Evolutionary conservation across 2,888 invertebrate genomes (phyloP), one percentile per base, ranked within the genome.

Genomic region (Agapetus fuscipes): DNA sequence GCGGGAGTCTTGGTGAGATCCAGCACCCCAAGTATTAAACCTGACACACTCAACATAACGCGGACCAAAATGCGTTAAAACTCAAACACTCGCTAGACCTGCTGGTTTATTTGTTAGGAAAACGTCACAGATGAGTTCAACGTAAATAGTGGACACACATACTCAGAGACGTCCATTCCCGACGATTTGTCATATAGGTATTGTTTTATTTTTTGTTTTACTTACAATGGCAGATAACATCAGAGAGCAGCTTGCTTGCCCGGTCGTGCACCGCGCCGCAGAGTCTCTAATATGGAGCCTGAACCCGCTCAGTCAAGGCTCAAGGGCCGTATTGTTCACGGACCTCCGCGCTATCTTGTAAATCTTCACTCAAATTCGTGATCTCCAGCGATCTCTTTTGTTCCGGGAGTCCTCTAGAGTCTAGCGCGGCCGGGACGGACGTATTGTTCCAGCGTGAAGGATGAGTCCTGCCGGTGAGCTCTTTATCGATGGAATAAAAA

Each of bases 321-420:
- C 39, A 43, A 39, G 42, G 39, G 41, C 29, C 41, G 37, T 17
- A 41, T 39, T 41, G 45, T 39, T 34, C 27, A 29, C 36, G 15
- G 43, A 37, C 34, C 28, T 20, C 43, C 35, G 41, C 33, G 43
- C 32, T 46, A 46, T 46, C 46, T 46, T 41, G 46, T 46, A 35
- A 43, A 46, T 46, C 46, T 46, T 41, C 41, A 39, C 45, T 45
- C 43, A 46, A 43, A 46, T 44, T 46, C 46, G 46, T 46, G 46
- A 46, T 46, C 46, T 27, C 43, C 46, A 43, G 34, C 43, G 43
- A 46, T 46, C 43, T 43, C 42, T 37, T 43, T 43, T 43, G 43
- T 46, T 43, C 41, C 37, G 41, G 40, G 38, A 39, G 35, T 31
- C 32, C 35, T 46, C 37, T 31, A n/a, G 40, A 20, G 24, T 16